Percentiles rank a stretch among this genome's conserved stretches.
Conservation (phyloP, 2,888 invertebrate genomes). For the Folsomia manolachei region DNA sequence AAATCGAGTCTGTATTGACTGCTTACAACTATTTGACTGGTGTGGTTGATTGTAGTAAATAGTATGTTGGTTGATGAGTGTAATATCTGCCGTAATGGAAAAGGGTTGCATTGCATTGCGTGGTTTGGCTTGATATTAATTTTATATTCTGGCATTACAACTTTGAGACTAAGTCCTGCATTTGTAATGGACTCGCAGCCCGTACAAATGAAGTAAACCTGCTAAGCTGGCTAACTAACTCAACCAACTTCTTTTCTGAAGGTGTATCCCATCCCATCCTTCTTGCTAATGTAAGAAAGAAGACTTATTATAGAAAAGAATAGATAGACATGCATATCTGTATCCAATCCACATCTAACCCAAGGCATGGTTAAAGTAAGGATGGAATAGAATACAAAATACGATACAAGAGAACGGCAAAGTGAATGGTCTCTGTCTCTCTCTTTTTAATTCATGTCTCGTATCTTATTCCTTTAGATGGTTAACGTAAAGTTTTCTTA, state of each 20-base stretch:
- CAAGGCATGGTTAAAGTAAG: background rate
- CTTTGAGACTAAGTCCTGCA: no score
- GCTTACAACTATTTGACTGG: background rate
- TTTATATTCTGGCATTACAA: no score
- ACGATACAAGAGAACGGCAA: background rate
- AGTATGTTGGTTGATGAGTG: background rate
- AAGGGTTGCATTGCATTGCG: no score
- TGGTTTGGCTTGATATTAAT: no score
- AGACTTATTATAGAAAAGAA: background rate
- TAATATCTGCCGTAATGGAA: no score
- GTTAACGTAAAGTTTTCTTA: no score
- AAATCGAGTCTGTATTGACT: background rate
- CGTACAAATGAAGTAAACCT: background rate
- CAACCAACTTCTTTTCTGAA: background rate
- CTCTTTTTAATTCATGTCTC: background rate
- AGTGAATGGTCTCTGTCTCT: conserved; percentile 22
- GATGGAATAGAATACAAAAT: background rate
- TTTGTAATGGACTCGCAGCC: background rate
- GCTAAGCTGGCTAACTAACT: background rate
- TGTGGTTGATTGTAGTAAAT: background rate
- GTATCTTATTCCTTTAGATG: background rate
- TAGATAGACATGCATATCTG: background rate
- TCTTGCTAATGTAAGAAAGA: background rate
- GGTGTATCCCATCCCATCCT: background rate
- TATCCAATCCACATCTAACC: background rate